Conservation (phyloP, 2,113 vertebrate genomes). For the Ciconia maguari region DNA sequence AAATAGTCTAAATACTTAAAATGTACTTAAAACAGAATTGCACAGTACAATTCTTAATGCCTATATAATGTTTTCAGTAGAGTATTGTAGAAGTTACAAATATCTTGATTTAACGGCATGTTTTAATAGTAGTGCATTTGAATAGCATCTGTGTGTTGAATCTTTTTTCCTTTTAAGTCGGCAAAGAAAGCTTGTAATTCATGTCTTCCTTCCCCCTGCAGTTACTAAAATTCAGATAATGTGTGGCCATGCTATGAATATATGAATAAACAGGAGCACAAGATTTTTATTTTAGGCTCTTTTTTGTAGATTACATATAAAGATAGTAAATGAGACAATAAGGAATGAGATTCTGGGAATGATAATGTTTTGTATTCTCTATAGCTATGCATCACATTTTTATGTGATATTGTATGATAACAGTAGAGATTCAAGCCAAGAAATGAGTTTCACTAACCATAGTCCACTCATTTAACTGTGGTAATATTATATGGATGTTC, state of each 20-base stretch:
- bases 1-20: background rate
- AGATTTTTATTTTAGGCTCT: background rate
- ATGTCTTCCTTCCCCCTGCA: background rate
- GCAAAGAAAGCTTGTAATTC: background rate
- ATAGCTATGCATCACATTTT: background rate
- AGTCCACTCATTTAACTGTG: rapidly evolving
- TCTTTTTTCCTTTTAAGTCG: background rate
- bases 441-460: background rate
- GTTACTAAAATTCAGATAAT: background rate
- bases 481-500: background rate
- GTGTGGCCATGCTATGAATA: background rate
- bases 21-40: background rate
- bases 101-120: background rate
- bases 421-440: background rate
- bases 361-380: background rate
- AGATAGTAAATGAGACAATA: background rate
- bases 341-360: background rate
- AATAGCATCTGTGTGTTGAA: background rate
- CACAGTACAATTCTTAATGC: background rate
- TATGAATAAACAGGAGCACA: background rate
- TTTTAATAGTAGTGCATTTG: background rate
- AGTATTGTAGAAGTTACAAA: background rate
- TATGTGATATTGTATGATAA: background rate
- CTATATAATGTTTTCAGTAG: background rate
- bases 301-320: background rate